phyloP scores from a whole-genome alignment of 2,797 vertebrate species.

The Lacerta agilis region DNA sequence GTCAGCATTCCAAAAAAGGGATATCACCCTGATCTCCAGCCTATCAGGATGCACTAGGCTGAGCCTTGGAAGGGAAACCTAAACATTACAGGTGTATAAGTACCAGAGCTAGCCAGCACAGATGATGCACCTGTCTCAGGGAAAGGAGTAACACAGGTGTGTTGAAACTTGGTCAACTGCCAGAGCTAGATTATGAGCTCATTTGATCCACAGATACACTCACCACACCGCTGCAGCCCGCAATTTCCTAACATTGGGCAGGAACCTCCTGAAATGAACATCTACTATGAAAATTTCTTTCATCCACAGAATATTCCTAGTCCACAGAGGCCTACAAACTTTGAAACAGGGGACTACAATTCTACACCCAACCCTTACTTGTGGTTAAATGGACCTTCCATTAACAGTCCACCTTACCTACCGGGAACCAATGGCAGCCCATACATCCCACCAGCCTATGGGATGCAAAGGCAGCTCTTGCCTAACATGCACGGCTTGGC shows the following conservation, averaged over 20 bases:
- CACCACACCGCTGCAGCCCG: slow-evolving; percentile 92
- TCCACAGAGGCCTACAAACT: slow-evolving; percentile 90
- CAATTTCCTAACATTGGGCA: slow-evolving; percentile 88
- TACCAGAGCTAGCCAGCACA: slow-evolving; percentile 69
- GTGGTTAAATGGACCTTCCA: slow-evolving; percentile 82
- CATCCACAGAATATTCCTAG: slow-evolving; percentile 90
- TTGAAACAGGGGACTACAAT: slow-evolving; percentile 89
- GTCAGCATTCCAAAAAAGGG: slow-evolving; percentile 80
- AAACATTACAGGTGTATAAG: slow-evolving; percentile 79
- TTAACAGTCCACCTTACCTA: slow-evolving; percentile 81
- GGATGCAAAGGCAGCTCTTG: slow-evolving; percentile 90
- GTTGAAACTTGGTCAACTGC: slow-evolving; percentile 41
- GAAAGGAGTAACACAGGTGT: slow-evolving; percentile 67
- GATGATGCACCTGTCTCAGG: slow-evolving; percentile 76
- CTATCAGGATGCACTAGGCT: slow-evolving; percentile 72
- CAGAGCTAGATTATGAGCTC: slow-evolving; percentile 83
- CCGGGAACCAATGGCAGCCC: slow-evolving; percentile 79
- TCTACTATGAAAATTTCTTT: slow-evolving; percentile 95
- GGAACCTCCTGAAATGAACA: slow-evolving; percentile 88
- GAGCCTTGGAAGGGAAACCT: slow-evolving; percentile 70
- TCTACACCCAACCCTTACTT: slow-evolving; percentile 90
- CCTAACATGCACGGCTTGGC: slow-evolving; percentile 82
- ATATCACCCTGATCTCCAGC: slow-evolving; percentile 79
- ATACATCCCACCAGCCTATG: slow-evolving; percentile 90
- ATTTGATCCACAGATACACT: slow-evolving; percentile 86